Base-by-base conservation (phyloP, 1,140 invertebrate genomes). In the Pogonomyrmex barbatus region DNA sequence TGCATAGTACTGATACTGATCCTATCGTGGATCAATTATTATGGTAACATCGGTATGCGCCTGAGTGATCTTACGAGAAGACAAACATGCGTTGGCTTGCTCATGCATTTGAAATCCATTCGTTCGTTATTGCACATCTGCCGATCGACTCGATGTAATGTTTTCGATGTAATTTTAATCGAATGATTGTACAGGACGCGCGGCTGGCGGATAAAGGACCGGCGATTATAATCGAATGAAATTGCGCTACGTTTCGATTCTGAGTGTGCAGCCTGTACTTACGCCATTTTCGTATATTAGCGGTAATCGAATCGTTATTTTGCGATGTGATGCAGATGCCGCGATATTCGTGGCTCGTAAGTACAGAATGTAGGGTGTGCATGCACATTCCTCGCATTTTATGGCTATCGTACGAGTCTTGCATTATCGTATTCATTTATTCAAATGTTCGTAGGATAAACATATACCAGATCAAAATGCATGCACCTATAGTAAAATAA, bases 161-260 rank as follows among this genome's bases (percentile, higher is more conserved):
- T 67, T 75, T 63, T 87, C 75, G 84, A n/a, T 83, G 87, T 85
- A 91, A 88, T 90, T 90, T 91, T 91, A 90, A 91, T 90, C 84
- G 87, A 84, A 82, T 88, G 87, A 91, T 89, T 88, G 60, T 63
- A 88, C 52, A 56, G 83, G 68, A 77, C 60, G 54, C 87, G 76
- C 77, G 45, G 45, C 36, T 42, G 12, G 30, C 56, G 50, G 82
- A 90, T 88, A 88, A 88, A 52, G 50, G 39, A 24, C 65, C 36
- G 30, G 39, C 60, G 36, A 85, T 88, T 65, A 85, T 65, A 60
- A 24, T 52, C 71, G 52, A 67, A 60, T 86, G 83, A 90, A 88
- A 90, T 91, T 90, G 73, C 63, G 85, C 60, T 71, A 50, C 75
- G 63, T 81, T 85, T 52, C 68, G 73, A 58, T 36, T 60, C 33